A percentile compares a stretch with the other conserved stretches of the same genome.
Conservation (phyloP, 1,140 invertebrate genomes). For the Druon quercuslanigerum region DNA sequence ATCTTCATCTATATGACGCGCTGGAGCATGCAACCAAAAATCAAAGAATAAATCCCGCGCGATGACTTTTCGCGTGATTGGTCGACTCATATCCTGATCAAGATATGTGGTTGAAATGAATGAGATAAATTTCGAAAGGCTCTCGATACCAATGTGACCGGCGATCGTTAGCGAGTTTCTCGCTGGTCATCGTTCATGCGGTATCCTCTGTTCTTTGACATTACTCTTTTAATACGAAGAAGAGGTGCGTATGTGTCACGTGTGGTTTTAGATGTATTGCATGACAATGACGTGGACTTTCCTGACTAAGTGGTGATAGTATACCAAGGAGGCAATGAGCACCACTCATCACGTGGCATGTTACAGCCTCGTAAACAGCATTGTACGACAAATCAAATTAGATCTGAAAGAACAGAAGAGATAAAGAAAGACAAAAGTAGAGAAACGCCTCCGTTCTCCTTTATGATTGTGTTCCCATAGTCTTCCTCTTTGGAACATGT, state of each 20-base stretch:
- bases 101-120: slow-evolving; percentile 15
- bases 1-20: background rate
- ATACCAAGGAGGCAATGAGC: background rate
- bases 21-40: background rate
- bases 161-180: slow-evolving; percentile 42
- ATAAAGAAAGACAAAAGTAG: slow-evolving; percentile 34
- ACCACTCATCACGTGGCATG: background rate
- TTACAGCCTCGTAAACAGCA: slow-evolving; percentile 13
- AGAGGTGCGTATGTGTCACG: slow-evolving; percentile 2
- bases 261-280: background rate
- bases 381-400: slow-evolving; percentile 31
- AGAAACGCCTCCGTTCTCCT: slow-evolving; percentile 34
- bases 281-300: background rate
- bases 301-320: background rate
- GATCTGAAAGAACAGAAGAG: slow-evolving; percentile 13
- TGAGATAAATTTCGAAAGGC: slow-evolving; percentile 34
- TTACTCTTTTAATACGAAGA: no score
- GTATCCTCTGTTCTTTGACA: no score
- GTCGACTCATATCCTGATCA: slow-evolving; percentile 13
- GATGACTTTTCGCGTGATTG: slow-evolving; percentile 40
- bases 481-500: no score
- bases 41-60: background rate
- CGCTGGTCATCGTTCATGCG: slow-evolving; percentile 32
- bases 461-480: no score
- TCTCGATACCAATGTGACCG: slow-evolving; percentile 33